These are phyloP conservation scores for Eulemur rubriventer DNA, from an alignment of 2,797 vertebrate genomes.

Conservation along the genomic window DNA sequence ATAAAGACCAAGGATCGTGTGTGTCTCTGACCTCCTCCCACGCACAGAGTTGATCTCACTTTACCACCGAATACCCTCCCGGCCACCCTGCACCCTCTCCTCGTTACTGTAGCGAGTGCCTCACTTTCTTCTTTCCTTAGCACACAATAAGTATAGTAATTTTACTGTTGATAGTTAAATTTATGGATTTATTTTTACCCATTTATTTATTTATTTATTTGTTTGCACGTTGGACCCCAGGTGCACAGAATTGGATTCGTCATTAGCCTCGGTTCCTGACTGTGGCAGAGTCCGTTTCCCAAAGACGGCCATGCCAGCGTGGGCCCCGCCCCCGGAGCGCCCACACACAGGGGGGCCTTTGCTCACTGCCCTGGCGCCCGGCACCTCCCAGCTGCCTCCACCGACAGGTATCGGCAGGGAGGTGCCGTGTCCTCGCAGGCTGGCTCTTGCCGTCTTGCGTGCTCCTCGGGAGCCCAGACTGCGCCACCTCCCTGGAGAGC, in stretches of 20 bases:
- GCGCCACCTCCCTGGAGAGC: background rate
- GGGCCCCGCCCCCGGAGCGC: fast-evolving
- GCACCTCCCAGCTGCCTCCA: fast-evolving
- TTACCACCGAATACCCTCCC: fast-evolving
- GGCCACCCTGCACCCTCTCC: fast-evolving
- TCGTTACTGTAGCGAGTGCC: no score
- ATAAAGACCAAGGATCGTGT: fast-evolving
- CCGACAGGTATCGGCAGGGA: fast-evolving
- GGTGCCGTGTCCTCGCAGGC: background rate
- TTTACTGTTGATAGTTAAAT: background rate
- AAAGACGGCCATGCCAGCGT: fast-evolving
- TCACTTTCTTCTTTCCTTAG: background rate
- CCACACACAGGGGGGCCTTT: fast-evolving
- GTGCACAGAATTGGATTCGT: fast-evolving
- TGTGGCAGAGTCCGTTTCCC: fast-evolving
- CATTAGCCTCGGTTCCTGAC: fast-evolving
- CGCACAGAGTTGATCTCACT: fast-evolving
- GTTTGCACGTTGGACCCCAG: background rate
- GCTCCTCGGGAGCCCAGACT: no score
- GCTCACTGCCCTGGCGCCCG: background rate
- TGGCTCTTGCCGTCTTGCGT: background rate
- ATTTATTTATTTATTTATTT: background rate
- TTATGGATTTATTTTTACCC: background rate
- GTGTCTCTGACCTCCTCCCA: background rate
- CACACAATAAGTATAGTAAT: background rate